phyloP scores from a whole-genome alignment of 2,113 vertebrate genomes.

The Mormyrus iriodes region DNA sequence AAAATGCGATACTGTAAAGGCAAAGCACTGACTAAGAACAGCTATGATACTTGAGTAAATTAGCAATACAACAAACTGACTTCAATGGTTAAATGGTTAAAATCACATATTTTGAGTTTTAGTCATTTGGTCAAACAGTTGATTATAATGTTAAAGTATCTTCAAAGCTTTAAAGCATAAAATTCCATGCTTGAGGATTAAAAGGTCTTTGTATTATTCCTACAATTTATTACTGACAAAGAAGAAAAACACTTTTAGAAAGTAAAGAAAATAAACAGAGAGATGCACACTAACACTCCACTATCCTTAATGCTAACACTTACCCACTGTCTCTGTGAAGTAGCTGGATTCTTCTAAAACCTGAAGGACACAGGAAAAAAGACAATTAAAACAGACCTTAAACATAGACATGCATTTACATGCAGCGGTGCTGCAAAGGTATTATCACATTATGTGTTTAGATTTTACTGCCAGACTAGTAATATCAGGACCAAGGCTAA shows the following conservation, averaged over 20 bases:
- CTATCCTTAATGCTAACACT: constrained; percentile 35
- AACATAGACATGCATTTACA: constrained; percentile 21
- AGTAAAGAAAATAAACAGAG: background rate
- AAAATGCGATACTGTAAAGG: constrained; percentile 36
- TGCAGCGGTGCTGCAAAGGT: constrained; percentile 26
- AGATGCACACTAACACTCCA: background rate
- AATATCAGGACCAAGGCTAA: constrained; percentile 44
- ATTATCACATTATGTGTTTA: constrained; percentile 40
- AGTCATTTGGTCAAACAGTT: constrained; percentile 39
- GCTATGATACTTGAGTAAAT: constrained; percentile 40
- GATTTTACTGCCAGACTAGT: constrained; percentile 45
- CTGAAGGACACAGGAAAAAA: constrained; percentile 49
- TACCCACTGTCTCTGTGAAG: constrained; percentile 45
- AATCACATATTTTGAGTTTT: constrained; percentile 41
- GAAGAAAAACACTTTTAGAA: background rate
- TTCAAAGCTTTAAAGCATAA: constrained; percentile 37
- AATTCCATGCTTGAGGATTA: background rate
- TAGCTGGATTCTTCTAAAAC: constrained; percentile 37
- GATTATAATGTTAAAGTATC: constrained; percentile 35
- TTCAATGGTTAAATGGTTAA: constrained; percentile 36
- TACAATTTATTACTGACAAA: background rate
- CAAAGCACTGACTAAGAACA: constrained; percentile 33
- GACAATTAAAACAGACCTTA: constrained; percentile 37
- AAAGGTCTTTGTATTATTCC: background rate
- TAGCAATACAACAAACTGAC: constrained; percentile 40